Percentiles rank a stretch among this genome's conserved stretches.
These are phyloP conservation scores for Globicephala melas DNA, from an alignment of 2,113 vertebrate species.

Conservation along the genomic window DNA sequence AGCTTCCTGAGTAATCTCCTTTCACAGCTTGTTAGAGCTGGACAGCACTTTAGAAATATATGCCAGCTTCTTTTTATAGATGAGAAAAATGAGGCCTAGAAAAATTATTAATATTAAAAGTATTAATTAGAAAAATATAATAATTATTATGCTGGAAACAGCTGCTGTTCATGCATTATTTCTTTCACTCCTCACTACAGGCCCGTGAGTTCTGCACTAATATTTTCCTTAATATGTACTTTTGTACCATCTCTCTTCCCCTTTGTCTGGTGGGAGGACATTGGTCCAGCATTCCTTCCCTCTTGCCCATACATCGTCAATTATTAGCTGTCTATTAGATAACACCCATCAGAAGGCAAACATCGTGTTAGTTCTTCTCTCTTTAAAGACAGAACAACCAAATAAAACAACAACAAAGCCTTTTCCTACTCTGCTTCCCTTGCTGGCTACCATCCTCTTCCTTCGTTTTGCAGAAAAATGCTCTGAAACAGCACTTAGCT, in stretches of 20 bases:
- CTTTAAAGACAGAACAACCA: background rate
- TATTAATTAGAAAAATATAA: background rate
- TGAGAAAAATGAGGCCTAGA: background rate
- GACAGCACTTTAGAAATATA: background rate
- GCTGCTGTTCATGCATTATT: background rate
- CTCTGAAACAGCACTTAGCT: background rate
- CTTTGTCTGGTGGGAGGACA: background rate
- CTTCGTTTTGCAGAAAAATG: background rate
- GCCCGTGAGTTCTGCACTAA: background rate
- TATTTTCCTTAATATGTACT: background rate
- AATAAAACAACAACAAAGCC: background rate
- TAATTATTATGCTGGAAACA: background rate
- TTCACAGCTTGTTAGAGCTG: constrained; percentile 8
- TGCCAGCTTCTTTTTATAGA: constrained; percentile 23
- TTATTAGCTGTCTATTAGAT: background rate
- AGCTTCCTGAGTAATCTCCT: background rate
- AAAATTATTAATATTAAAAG: background rate
- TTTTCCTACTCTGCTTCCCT: background rate
- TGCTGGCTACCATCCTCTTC: background rate
- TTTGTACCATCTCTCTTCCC: background rate
- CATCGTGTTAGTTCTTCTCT: background rate
- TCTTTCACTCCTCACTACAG: background rate
- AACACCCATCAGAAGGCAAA: background rate
- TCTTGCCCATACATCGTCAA: background rate
- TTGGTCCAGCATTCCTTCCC: background rate